Percentiles rank a stretch among this genome's conserved stretches.
Evolutionary conservation across 2,113 vertebrate genomes (phyloP).

Genomic region (Apteryx owenii): DNA sequence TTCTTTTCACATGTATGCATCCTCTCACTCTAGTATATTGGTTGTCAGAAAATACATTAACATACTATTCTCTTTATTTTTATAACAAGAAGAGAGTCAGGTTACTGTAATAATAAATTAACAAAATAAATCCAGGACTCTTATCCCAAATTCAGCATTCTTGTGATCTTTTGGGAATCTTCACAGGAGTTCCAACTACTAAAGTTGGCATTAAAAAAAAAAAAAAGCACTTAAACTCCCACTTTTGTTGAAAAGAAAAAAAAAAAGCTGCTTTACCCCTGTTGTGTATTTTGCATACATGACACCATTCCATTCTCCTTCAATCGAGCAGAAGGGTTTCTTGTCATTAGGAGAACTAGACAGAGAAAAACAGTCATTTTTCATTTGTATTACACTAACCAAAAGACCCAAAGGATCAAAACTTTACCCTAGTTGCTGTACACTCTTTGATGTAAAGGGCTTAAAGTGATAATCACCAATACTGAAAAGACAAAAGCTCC

Average conservation of each 20-base stretch:
- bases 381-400: not conserved
- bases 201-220: not conserved
- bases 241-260: not conserved
- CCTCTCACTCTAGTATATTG: not conserved
- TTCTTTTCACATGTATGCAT: not conserved
- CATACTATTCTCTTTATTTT: not conserved
- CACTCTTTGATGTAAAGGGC: not conserved
- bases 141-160: not conserved
- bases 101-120: not conserved
- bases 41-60: not conserved
- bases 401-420: not conserved
- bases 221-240: not conserved
- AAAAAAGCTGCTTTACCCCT: slow-evolving; percentile 83
- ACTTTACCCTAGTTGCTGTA: not conserved
- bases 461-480: not conserved
- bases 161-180: not conserved
- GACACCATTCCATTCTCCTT: slow-evolving; percentile 98
- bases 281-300: slow-evolving; percentile 94
- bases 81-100: not conserved
- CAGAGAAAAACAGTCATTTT: slow-evolving; percentile 29
- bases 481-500: not conserved
- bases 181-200: not conserved
- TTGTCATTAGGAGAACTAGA: slow-evolving; percentile 94
- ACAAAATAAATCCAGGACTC: not conserved
- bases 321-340: slow-evolving; percentile 95